Percentiles rank a stretch among this genome's conserved stretches.
Conservation (phyloP, 2,888 invertebrate genomes). For the Yponomeuta sedellus region DNA sequence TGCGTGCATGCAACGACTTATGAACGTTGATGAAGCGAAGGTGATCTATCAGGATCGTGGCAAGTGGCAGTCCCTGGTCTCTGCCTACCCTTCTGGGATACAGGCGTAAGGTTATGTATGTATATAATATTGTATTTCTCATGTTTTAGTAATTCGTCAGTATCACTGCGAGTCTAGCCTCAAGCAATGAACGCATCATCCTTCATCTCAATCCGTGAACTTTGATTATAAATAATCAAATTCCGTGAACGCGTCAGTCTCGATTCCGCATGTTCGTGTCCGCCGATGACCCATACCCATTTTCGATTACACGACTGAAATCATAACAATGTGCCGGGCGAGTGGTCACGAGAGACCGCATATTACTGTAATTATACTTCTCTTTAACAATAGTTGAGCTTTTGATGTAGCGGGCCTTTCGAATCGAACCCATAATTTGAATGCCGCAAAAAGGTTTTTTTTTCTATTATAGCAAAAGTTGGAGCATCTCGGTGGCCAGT, state of each 20-base stretch:
- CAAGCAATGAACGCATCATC: not conserved
- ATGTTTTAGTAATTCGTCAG: too few species aligned
- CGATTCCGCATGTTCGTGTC: not conserved
- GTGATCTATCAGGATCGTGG: too few species aligned
- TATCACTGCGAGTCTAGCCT: too few species aligned
- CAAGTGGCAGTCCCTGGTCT: too few species aligned
- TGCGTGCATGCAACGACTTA: too few species aligned
- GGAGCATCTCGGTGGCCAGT: not conserved
- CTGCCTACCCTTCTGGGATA: too few species aligned
- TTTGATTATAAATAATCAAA: not conserved
- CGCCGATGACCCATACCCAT: conserved; percentile 26
- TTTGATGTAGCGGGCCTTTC: conserved; percentile 24
- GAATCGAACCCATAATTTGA: not conserved
- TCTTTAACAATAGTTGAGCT: conserved; percentile 62
- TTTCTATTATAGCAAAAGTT: not conserved
- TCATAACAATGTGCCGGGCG: conserved; percentile 62
- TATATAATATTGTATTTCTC: too few species aligned
- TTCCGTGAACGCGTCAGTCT: not conserved
- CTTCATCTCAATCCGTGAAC: not conserved
- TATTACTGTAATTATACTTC: conserved; percentile 64
- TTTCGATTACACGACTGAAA: conserved; percentile 68
- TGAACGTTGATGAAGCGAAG: too few species aligned
- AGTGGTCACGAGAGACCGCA: conserved; percentile 59
- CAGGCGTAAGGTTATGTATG: too few species aligned
- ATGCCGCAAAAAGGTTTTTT: not conserved